Evolutionary conservation across 2,113 vertebrate species (phyloP).

Genomic region (Pardalotus punctatus): DNA sequence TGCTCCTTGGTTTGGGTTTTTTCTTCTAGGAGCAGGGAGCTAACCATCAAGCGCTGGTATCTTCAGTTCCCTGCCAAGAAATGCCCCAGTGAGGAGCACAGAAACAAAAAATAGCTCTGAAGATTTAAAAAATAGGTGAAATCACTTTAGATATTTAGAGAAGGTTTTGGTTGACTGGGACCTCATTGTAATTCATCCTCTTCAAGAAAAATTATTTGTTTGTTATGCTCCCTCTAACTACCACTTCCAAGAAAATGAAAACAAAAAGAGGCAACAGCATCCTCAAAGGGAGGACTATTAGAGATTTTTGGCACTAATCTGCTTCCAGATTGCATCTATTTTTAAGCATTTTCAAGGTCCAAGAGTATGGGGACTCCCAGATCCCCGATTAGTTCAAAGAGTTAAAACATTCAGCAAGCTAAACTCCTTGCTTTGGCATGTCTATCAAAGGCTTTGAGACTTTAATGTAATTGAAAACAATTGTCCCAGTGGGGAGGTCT

Average conservation of each 20-base stretch:
- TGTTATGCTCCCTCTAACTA: not conserved
- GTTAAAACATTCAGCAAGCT: conserved; percentile 68
- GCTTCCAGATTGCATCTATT: conserved; percentile 54
- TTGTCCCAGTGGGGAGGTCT: conserved; percentile 71
- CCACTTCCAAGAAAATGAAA: conserved; percentile 22
- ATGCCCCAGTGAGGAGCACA: not conserved
- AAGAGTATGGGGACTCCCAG: conserved; percentile 9
- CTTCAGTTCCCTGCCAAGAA: not conserved
- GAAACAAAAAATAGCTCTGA: not conserved
- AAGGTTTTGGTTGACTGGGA: not conserved
- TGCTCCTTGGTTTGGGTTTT: not conserved
- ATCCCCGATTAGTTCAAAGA: conserved; percentile 64
- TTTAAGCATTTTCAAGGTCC: conserved; percentile 67
- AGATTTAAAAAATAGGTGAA: not conserved
- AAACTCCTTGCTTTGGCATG: conserved; percentile 63
- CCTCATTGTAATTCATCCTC: not conserved
- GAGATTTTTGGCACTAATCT: conserved; percentile 30
- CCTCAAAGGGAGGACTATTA: conserved; percentile 37
- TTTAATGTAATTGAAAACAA: conserved; percentile 77
- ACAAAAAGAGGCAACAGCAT: not conserved
- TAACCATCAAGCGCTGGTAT: not conserved
- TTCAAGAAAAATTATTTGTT: conserved; percentile 2
- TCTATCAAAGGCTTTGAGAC: conserved; percentile 68
- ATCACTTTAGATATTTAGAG: not conserved
- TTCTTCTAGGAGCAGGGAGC: not conserved